phyloP scores from a whole-genome alignment of 1,140 invertebrate genomes.

The Cephus cinctus region DNA sequence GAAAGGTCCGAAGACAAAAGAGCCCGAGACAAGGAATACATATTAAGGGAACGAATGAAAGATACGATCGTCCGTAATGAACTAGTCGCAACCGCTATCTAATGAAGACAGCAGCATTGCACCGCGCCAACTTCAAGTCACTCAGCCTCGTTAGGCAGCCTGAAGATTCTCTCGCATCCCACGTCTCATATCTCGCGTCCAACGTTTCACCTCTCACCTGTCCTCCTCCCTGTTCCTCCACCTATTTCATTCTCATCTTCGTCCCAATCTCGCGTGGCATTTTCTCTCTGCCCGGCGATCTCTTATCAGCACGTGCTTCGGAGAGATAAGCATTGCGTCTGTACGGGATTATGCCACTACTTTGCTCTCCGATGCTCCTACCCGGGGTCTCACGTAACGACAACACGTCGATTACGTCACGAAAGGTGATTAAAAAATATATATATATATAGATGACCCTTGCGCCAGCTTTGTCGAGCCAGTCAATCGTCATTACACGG shows the following conservation, averaged over 20 bases:
- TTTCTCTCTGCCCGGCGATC: not conserved
- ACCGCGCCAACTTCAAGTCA: constrained; percentile 13
- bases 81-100: constrained; percentile 25
- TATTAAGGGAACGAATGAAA: constrained; percentile 23
- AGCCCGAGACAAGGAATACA: constrained; percentile 7
- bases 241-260: too few relatives aligned
- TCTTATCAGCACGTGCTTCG: too few relatives aligned
- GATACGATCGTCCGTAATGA: constrained; percentile 34
- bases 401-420: too few relatives aligned
- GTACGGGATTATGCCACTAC: too few relatives aligned
- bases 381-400: too few relatives aligned
- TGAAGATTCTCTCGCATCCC: too few relatives aligned
- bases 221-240: not conserved
- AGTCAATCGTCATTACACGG: too few relatives aligned
- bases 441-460: too few relatives aligned
- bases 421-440: too few relatives aligned
- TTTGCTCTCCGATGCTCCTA: too few relatives aligned
- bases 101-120: constrained; percentile 31
- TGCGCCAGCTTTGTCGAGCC: too few relatives aligned
- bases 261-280: not conserved
- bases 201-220: not conserved
- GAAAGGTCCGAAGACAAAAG: not conserved
- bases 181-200: not conserved
- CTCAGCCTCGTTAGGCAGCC: not conserved
- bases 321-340: too few relatives aligned